These are phyloP conservation scores for Caradrina kadenii DNA, from an alignment of 2,888 invertebrate species.

Conservation along the genomic window DNA sequence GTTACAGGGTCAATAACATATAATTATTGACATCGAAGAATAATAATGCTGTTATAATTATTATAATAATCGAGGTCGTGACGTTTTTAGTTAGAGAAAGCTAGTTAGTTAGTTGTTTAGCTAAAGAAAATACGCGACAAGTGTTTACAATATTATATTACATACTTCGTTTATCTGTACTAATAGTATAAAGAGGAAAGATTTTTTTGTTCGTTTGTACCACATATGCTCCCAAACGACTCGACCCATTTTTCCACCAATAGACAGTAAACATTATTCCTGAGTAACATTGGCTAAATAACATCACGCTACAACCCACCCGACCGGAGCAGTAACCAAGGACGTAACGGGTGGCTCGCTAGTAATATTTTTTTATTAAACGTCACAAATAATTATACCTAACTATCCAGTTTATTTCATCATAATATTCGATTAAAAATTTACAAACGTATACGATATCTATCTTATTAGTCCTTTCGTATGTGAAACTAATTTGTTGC, in stretches of 20 bases:
- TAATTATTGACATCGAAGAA: constrained; percentile 46
- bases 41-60: constrained; percentile 21
- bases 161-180: neutral
- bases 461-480: constrained; percentile 6
- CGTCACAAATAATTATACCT: neutral
- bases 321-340: too few species aligned
- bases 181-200: too few species aligned
- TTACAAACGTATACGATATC: neutral
- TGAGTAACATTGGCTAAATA: too few species aligned
- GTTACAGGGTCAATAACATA: constrained; percentile 30
- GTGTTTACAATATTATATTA: constrained; percentile 1
- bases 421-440: neutral
- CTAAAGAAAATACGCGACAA: neutral
- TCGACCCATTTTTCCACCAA: too few species aligned
- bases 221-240: too few species aligned
- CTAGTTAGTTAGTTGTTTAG: too few species aligned
- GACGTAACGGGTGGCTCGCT: too few species aligned
- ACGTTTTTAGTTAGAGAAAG: constrained; percentile 10
- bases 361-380: neutral
- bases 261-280: too few species aligned
- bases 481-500: constrained; percentile 34
- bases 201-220: too few species aligned
- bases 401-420: constrained; percentile 12
- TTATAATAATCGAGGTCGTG: constrained; percentile 16
- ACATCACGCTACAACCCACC: too few species aligned